Base-by-base conservation (phyloP, 2,797 vertebrate species). In the Alectoris magna region DNA sequence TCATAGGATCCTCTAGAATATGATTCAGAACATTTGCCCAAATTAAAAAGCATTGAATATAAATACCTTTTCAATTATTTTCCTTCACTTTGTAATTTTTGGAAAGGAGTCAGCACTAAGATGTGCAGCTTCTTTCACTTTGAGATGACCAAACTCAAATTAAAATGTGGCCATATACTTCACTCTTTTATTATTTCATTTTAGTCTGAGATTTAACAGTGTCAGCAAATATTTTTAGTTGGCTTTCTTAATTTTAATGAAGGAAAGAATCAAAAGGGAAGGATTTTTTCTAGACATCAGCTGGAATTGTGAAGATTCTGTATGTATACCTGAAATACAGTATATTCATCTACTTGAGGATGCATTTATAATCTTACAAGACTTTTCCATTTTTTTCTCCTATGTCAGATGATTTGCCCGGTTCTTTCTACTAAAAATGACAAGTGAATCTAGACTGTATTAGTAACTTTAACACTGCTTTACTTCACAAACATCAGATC, bases 21-120 rank as follows among this genome's bases (percentile, higher is more conserved):
- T 69, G 10, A 73, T 67, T 51, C 43, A 69, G 39, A 91, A 41
- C 36, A 64, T 56, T 18, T 90, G 34, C 8, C 24, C 78, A 72
- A 95, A 92, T 84, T 69, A 90, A 17, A 8, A 72, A 22, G 49
- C 55, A 84, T 64, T 75, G 86, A 68, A 93, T 62, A 66, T 44
- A 90, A 84, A 78, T 75, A 21, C 1, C 0, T 2, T 78, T 81
- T 48, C 24, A 84, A 46, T 74, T 48, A 29, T 64, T 84, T 78
- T 66, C 17, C 38, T 8, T 1, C 6, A 66, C 84, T 78, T 13
- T 73, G 21, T 81, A 38, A 38, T 38, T 15, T 27, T 44, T 75
- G 3, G 7, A 81, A 87, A 49, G 19, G 34, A 94, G 14, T 14
- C 69, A 64, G 78, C 13, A 63, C 22, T 1, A 1, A 87, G 16